Evolutionary conservation across 37 sponge, comb jelly and placozoan genomes (phyloP).

Genomic region (Crambe crambe): DNA sequence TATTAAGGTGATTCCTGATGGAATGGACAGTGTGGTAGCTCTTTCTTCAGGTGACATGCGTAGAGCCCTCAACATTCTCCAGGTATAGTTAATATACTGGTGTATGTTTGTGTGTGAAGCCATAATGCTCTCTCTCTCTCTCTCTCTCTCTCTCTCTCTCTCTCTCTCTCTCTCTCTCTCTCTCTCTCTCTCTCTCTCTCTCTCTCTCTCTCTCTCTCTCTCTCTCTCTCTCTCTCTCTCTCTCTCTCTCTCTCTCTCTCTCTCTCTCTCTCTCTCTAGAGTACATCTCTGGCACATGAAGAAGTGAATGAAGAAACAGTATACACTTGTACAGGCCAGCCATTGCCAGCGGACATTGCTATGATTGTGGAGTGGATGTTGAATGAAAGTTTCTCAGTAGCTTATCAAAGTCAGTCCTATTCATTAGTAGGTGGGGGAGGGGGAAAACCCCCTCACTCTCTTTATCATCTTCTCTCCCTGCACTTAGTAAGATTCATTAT

Average conservation of each 20-base stretch:
- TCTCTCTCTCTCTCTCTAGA: constrained; percentile 49
- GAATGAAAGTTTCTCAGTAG: constrained; percentile 81
- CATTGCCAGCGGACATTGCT: constrained; percentile 87
- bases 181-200: constrained; percentile 32
- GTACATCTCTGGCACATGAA: constrained; percentile 87
- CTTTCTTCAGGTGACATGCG: constrained; percentile 96
- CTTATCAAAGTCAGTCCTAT: constrained; percentile 77
- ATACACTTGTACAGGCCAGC: constrained; percentile 94
- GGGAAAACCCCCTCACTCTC: background rate
- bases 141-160: constrained; percentile 26
- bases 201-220: constrained; percentile 33
- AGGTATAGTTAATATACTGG: constrained; percentile 41
- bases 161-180: constrained; percentile 39
- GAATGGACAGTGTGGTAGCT: constrained; percentile 81
- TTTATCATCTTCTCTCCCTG: no score
- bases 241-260: constrained; percentile 16
- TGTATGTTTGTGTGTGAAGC: background rate
- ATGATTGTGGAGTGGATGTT: constrained; percentile 94
- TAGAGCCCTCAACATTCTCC: constrained; percentile 91
- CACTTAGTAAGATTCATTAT: no score
- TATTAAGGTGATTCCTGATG: constrained; percentile 72
- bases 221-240: background rate
- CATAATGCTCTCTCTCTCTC: background rate
- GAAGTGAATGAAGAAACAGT: constrained; percentile 80
- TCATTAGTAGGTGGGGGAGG: no score